These are phyloP conservation scores for Dusona sp. DNA, from an alignment of 2,888 invertebrate genomes.

Conservation along the genomic window DNA sequence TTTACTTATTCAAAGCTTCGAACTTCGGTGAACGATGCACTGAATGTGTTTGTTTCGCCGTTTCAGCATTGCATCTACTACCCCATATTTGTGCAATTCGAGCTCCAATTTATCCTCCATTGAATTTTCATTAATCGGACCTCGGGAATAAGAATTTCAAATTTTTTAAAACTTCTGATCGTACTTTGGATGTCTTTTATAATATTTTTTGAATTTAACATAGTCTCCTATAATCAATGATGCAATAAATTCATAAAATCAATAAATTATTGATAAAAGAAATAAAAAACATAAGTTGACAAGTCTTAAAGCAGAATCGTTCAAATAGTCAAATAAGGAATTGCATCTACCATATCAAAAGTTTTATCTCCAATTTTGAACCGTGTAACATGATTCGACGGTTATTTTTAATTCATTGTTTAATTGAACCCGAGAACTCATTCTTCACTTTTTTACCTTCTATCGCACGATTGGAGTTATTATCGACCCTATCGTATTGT, in stretches of 20 bases:
- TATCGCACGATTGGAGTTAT: too few species aligned
- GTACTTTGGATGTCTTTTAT: not conserved
- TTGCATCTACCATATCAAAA: not conserved
- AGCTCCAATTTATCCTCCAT: not conserved
- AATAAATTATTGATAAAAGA: too few species aligned
- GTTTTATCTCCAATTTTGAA: not conserved
- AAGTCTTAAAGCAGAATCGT: too few species aligned
- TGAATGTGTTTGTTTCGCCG: not conserved
- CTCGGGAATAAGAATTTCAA: not conserved
- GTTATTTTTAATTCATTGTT: not conserved
- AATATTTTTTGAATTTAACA: not conserved
- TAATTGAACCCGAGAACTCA: not conserved
- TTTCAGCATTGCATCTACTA: not conserved
- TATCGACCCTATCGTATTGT: too few species aligned
- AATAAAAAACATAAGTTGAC: too few species aligned
- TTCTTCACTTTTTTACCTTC: too few species aligned
- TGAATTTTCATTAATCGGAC: not conserved
- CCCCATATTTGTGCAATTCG: not conserved
- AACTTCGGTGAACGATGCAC: not conserved
- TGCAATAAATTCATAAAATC: too few species aligned
- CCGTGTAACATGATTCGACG: not conserved
- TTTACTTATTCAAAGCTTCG: not conserved
- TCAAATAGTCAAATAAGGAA: too few species aligned
- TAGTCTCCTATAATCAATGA: not conserved
- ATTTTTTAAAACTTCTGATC: not conserved